phyloP scores from a whole-genome alignment of 2,797 vertebrate genomes.

The Prionace glauca region DNA sequence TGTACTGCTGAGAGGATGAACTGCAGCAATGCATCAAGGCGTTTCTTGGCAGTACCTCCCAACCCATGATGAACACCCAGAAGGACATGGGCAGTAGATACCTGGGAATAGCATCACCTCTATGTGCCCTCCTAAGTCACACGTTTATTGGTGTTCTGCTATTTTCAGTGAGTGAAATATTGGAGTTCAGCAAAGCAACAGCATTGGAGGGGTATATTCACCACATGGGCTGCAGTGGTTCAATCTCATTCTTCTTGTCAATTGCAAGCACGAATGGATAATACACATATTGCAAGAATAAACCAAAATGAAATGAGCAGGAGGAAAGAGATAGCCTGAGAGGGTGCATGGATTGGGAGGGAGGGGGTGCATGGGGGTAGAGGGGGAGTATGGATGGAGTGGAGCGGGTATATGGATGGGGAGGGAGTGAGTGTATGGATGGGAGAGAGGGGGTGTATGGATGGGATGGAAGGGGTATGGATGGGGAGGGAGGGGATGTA shows the following conservation, averaged over 20 bases:
- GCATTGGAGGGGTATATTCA: background rate
- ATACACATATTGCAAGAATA: background rate
- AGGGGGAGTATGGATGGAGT: too few relatives aligned
- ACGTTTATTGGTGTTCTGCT: background rate
- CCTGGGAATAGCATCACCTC: background rate
- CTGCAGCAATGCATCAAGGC: background rate
- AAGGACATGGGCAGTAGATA: background rate
- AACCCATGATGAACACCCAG: background rate
- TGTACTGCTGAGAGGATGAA: background rate
- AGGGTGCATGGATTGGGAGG: too few relatives aligned
- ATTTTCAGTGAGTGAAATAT: background rate
- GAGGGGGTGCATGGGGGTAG: too few relatives aligned
- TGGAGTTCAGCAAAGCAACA: background rate
- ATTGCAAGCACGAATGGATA: background rate
- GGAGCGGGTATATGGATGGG: too few relatives aligned
- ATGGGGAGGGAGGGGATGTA: too few relatives aligned
- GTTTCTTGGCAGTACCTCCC: background rate
- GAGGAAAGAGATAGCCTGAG: background rate
- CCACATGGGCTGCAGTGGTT: background rate
- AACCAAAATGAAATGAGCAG: background rate
- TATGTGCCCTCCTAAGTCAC: background rate
- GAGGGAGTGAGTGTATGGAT: too few relatives aligned
- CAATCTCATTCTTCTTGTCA: background rate
- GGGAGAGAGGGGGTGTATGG: too few relatives aligned
- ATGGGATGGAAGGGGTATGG: too few relatives aligned